A percentile compares a stretch with the other conserved stretches of the same genome.
Conservation (phyloP, 2,113 vertebrate species). For the Barbus barbus region DNA sequence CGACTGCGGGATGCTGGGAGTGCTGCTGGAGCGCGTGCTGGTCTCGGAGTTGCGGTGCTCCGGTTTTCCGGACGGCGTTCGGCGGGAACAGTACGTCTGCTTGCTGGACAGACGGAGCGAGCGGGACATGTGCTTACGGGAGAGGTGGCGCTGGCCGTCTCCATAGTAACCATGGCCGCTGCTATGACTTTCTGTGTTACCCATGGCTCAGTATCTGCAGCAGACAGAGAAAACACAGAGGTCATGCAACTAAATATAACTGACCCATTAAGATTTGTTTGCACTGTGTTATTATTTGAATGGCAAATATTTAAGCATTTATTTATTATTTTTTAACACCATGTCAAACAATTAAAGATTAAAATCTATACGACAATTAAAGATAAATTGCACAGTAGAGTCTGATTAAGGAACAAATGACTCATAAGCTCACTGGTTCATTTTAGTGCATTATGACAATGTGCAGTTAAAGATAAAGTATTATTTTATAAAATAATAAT, state of each 20-base stretch:
- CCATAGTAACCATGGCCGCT: constrained; percentile 86
- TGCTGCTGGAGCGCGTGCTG: constrained; percentile 94
- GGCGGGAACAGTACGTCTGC: constrained; percentile 78
- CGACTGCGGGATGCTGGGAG: constrained; percentile 95
- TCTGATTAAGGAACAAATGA: background rate
- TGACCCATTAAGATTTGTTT: background rate
- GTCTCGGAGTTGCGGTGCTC: constrained; percentile 88
- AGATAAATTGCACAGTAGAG: background rate
- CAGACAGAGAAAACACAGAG: background rate
- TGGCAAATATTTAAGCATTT: too few species aligned
- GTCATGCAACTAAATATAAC: constrained; percentile 19
- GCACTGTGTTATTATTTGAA: background rate
- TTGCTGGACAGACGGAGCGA: constrained; percentile 92
- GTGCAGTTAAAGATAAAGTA: background rate
- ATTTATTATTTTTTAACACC: too few species aligned
- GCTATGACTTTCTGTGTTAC: constrained; percentile 93
- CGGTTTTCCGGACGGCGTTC: constrained; percentile 85
- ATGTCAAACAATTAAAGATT: too few species aligned
- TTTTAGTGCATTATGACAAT: background rate
- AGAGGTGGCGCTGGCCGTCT: constrained; percentile 82
- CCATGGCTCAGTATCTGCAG: constrained; percentile 86
- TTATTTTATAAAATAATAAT: too few species aligned
- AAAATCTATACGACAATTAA: too few species aligned
- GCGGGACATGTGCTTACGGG: constrained; percentile 91
- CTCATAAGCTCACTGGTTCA: background rate